phyloP scores from a whole-genome alignment of 2,113 vertebrate genomes.

The Dolichotis patagonum region DNA sequence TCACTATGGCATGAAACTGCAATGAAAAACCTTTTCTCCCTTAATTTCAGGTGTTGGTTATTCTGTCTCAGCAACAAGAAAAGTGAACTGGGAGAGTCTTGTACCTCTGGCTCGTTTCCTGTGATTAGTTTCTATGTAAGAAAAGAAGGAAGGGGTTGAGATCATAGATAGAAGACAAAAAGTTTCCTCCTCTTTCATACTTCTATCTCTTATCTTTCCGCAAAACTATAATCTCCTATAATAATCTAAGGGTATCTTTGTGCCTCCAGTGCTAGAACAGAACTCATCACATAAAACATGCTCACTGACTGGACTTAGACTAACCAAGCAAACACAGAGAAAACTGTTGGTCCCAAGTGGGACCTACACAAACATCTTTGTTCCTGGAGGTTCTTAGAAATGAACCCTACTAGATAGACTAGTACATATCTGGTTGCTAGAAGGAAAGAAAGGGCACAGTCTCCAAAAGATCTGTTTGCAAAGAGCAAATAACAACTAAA shows the following conservation, averaged over 20 bases:
- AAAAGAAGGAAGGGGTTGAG: not conserved
- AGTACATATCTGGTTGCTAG: not conserved
- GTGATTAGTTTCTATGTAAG: not conserved
- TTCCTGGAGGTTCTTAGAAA: not conserved
- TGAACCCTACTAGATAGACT: not conserved
- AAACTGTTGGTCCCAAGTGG: not conserved
- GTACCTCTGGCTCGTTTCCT: not conserved
- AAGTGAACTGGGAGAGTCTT: not conserved
- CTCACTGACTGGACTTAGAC: not conserved
- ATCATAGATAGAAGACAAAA: not conserved
- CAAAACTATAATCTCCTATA: not conserved
- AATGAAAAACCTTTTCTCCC: not conserved
- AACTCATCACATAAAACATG: not conserved
- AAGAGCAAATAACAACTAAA: conserved; percentile 9
- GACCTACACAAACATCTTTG: not conserved
- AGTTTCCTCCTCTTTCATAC: not conserved
- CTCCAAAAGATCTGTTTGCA: not conserved
- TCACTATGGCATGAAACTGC: not conserved
- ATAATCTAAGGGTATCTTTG: not conserved
- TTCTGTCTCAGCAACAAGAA: not conserved
- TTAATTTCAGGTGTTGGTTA: not conserved
- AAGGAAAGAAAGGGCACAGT: not conserved
- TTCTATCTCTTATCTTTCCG: not conserved
- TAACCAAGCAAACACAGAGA: not conserved
- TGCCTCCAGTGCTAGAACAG: not conserved